Percentiles rank a stretch among this genome's conserved stretches.
These are phyloP conservation scores for Aphelenchoides avenae DNA, from an alignment of 1,140 invertebrate species.

Conservation along the genomic window DNA sequence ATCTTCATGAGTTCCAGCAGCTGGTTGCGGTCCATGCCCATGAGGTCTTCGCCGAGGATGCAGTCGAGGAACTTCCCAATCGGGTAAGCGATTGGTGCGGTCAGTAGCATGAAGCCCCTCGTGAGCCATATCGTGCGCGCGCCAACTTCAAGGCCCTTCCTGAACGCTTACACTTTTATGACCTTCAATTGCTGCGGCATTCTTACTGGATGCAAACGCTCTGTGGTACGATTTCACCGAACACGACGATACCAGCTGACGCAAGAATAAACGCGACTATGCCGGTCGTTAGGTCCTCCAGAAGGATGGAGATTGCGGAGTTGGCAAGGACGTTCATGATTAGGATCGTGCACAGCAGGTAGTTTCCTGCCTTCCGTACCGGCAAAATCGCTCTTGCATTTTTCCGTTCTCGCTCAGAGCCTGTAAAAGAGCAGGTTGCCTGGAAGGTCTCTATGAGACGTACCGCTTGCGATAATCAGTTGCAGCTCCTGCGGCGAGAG, in stretches of 20 bases:
- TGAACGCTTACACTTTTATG: constrained; percentile 12
- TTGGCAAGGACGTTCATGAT: constrained; percentile 64
- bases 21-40: constrained; percentile 91
- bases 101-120: constrained; percentile 85
- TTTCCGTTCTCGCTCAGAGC: constrained; percentile 42
- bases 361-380: constrained; percentile 44
- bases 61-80: constrained; percentile 82
- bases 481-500: constrained; percentile 63
- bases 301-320: constrained; percentile 61
- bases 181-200: neutral
- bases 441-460: constrained; percentile 10
- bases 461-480: constrained; percentile 52
- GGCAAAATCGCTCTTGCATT: constrained; percentile 53
- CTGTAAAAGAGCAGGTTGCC: constrained; percentile 39
- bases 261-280: constrained; percentile 63
- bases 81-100: constrained; percentile 83
- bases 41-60: constrained; percentile 81
- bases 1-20: constrained; percentile 89
- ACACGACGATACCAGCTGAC: constrained; percentile 64
- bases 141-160: constrained; percentile 89
- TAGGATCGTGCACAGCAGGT: constrained; percentile 54
- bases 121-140: constrained; percentile 89
- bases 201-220: constrained; percentile 62
- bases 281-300: constrained; percentile 60
- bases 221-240: constrained; percentile 65